Percentiles rank a stretch among this genome's conserved stretches.
Evolutionary conservation across 2,113 vertebrate species (phyloP).

Genomic region (Oncorhynchus tshawytscha): DNA sequence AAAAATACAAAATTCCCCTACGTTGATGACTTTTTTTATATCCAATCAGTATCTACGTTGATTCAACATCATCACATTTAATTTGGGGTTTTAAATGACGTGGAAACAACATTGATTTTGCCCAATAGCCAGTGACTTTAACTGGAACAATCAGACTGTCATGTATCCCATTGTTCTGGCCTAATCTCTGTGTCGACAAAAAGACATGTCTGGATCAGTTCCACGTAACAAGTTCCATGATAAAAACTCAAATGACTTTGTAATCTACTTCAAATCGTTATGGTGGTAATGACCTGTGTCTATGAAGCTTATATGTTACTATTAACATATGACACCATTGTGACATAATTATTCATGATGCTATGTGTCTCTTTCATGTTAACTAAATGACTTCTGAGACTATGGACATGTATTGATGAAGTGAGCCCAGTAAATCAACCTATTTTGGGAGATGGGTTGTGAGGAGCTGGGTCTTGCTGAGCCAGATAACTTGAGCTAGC

Average conservation of each 20-base stretch:
- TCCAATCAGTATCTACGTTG: too few relatives aligned
- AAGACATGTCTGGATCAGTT: too few relatives aligned
- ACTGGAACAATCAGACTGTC: neutral
- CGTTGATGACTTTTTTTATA: too few relatives aligned
- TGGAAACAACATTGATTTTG: too few relatives aligned
- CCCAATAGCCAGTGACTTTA: neutral
- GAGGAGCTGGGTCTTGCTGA: conserved; percentile 35
- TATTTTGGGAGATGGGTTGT: conserved; percentile 57
- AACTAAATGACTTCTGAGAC: conserved; percentile 20
- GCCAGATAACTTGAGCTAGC: conserved; percentile 61
- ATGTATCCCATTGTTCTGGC: neutral
- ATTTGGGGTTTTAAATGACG: too few relatives aligned
- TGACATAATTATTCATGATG: conserved; percentile 40
- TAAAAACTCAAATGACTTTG: too few relatives aligned
- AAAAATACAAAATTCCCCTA: too few relatives aligned
- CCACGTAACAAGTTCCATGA: too few relatives aligned
- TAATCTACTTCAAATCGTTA: too few relatives aligned
- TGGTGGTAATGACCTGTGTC: neutral
- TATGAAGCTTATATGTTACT: neutral
- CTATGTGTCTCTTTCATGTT: conserved; percentile 26
- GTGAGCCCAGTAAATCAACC: conserved; percentile 49
- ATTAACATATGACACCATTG: conserved; percentile 23
- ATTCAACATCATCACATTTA: too few relatives aligned
- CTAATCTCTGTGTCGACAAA: neutral
- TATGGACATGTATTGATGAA: conserved; percentile 29